These are phyloP conservation scores for Gymnopithys bicolor DNA, from an alignment of 2,797 vertebrate species.

Conservation along the genomic window DNA sequence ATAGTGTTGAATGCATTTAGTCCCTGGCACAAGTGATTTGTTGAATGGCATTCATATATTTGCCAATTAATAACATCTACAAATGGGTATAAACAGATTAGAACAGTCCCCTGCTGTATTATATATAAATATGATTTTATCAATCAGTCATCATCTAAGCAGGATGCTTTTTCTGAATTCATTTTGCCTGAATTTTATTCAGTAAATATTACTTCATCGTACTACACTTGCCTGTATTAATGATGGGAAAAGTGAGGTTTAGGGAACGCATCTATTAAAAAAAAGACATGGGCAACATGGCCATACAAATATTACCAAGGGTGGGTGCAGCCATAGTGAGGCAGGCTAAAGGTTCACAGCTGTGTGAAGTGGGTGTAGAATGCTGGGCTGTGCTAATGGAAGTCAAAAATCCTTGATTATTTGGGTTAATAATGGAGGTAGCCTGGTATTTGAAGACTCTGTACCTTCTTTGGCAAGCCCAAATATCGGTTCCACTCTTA, in stretches of 20 bases:
- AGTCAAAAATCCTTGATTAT: not conserved
- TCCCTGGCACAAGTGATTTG: not conserved
- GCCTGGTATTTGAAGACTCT: not conserved
- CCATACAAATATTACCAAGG: not conserved
- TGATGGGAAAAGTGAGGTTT: not conserved
- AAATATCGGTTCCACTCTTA: not conserved
- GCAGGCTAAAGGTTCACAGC: not conserved
- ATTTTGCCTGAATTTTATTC: not conserved
- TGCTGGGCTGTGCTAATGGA: not conserved
- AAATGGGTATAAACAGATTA: not conserved
- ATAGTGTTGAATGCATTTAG: not conserved
- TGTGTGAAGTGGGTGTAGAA: accelerated
- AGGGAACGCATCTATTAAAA: not conserved
- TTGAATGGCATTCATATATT: not conserved
- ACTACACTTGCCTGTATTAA: not conserved
- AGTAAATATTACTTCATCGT: not conserved
- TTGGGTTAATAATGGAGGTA: not conserved
- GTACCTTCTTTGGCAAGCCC: not conserved
- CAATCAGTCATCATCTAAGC: not conserved
- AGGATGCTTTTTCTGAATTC: not conserved
- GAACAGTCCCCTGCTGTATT: not conserved
- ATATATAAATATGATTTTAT: not conserved
- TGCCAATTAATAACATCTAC: not conserved
- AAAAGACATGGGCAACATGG: not conserved
- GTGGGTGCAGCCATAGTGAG: accelerated